phyloP scores from a whole-genome alignment of 2,888 invertebrate genomes.

The Hirtodrosophila alboralis region DNA sequence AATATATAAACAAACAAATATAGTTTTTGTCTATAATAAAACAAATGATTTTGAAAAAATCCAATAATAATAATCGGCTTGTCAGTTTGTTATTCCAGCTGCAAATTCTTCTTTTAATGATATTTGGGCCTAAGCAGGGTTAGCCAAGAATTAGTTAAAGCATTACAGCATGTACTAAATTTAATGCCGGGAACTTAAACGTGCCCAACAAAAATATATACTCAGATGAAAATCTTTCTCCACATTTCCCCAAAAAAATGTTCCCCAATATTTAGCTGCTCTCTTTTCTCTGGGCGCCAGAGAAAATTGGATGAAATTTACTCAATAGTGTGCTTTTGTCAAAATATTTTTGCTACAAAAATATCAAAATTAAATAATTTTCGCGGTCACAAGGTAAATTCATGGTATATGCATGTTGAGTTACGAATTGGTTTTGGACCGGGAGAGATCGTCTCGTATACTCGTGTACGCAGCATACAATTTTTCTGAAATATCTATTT shows the following conservation, averaged over 20 bases:
- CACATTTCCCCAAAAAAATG: neutral
- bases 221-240: neutral
- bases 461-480: constrained; percentile 79
- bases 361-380: constrained; percentile 83
- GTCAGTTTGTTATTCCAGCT: too few species aligned
- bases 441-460: constrained; percentile 85
- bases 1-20: constrained; percentile 22
- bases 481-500: constrained; percentile 16
- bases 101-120: too few species aligned
- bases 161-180: too few species aligned
- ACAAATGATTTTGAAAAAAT: too few species aligned
- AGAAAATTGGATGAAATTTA: constrained; percentile 50
- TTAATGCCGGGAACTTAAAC: too few species aligned
- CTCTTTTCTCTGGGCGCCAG: constrained; percentile 10
- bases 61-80: too few species aligned
- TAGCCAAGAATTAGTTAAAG: neutral
- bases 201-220: neutral
- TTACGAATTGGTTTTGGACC: constrained; percentile 85
- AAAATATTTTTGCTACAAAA: constrained; percentile 75
- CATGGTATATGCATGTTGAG: constrained; percentile 84
- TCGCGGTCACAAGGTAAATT: constrained; percentile 85
- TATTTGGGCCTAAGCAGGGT: too few species aligned
- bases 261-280: constrained; percentile 10
- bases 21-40: constrained; percentile 47
- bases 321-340: constrained; percentile 73